These are phyloP conservation scores for Nanorana parkeri DNA, from an alignment of 2,113 vertebrate species.

Conservation along the genomic window DNA sequence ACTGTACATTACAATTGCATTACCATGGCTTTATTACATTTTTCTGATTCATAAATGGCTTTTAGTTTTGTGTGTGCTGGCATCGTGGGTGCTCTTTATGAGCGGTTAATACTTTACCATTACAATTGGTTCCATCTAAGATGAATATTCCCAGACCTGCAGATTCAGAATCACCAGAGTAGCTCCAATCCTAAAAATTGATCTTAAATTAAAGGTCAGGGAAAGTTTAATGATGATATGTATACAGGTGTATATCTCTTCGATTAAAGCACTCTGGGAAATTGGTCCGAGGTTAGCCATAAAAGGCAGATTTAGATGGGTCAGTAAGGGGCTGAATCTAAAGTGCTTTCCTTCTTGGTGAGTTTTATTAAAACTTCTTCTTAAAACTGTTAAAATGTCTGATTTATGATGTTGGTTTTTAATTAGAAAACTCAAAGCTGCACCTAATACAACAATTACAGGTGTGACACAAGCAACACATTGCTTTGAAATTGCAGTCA, in stretches of 20 bases:
- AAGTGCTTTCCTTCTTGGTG: not conserved
- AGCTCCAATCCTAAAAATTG: constrained; percentile 32
- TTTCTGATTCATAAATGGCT: too few species aligned
- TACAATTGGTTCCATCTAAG: not conserved
- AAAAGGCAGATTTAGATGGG: constrained; percentile 32
- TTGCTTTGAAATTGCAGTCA: too few species aligned
- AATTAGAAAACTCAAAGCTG: not conserved
- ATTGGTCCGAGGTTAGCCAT: constrained; percentile 13
- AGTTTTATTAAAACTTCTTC: constrained; percentile 39
- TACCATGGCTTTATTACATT: too few species aligned
- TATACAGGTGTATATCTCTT: constrained; percentile 7
- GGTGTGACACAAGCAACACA: too few species aligned
- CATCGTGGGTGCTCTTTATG: too few species aligned
- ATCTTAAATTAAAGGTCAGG: constrained; percentile 26
- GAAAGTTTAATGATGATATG: constrained; percentile 47
- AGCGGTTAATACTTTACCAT: not conserved
- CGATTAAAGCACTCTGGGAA: constrained; percentile 20
- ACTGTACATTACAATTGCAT: too few species aligned
- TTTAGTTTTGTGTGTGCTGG: too few species aligned
- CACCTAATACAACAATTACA: too few species aligned
- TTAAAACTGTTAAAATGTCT: not conserved
- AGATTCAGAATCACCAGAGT: constrained; percentile 2
- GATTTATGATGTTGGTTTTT: constrained; percentile 8
- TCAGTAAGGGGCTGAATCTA: constrained; percentile 7
- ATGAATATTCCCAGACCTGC: not conserved